Conservation (phyloP, 2,113 vertebrate genomes). For the Notothenia coriiceps region DNA sequence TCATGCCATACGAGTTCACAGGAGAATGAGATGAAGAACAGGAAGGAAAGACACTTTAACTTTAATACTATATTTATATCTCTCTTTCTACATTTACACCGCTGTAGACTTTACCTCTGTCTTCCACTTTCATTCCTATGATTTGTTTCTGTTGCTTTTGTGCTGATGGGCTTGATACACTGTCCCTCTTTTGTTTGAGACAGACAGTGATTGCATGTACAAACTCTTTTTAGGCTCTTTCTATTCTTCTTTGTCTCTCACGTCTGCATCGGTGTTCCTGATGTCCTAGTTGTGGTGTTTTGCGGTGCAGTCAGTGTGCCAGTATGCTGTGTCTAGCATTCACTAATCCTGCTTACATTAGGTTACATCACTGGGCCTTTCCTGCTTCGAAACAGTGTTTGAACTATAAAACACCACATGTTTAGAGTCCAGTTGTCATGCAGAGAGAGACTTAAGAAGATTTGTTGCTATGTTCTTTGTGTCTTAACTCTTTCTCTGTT, state of each 20-base stretch:
- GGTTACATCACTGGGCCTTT: constrained; percentile 35
- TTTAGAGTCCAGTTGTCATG: constrained; percentile 1
- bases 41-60: neutral
- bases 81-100: neutral
- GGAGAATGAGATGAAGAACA: constrained; percentile 1
- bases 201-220: neutral
- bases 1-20: neutral
- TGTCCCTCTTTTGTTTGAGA: neutral
- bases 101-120: neutral
- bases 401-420: neutral
- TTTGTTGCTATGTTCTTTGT: neutral
- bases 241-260: no score
- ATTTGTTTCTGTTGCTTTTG: neutral
- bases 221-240: neutral
- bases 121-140: neutral
- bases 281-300: neutral
- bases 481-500: constrained; percentile 1
- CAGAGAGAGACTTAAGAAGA: neutral
- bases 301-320: constrained; percentile 16
- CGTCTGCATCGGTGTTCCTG: neutral
- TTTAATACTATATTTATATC: neutral
- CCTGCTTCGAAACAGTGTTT: constrained; percentile 4
- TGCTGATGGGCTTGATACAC: neutral
- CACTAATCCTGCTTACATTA: constrained; percentile 41
- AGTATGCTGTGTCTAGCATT: constrained; percentile 25